A percentile compares a stretch with the other conserved stretches of the same genome.
These are phyloP conservation scores for Leptonema lineaticorne DNA, from an alignment of 1,140 invertebrate genomes.

Conservation along the genomic window DNA sequence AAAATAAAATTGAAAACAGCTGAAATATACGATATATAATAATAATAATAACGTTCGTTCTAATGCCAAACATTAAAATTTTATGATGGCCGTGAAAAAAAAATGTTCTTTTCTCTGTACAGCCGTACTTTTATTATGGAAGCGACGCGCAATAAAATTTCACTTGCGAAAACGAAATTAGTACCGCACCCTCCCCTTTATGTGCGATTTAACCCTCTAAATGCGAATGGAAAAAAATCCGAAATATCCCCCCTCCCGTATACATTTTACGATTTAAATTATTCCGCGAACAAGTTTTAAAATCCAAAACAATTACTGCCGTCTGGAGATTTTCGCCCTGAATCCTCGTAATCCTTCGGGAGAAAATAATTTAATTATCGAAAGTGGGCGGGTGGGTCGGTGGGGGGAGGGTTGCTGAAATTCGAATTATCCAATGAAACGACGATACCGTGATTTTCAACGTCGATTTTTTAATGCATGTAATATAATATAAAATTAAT, in stretches of 20 bases:
- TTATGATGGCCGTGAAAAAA: background rate
- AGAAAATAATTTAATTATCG: conserved; percentile 5
- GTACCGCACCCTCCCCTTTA: too few species aligned
- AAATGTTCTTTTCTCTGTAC: background rate
- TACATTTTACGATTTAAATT: background rate
- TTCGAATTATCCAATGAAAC: conserved; percentile 3
- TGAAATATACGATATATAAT: background rate
- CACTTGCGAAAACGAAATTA: background rate
- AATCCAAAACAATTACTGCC: background rate
- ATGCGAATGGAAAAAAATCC: background rate
- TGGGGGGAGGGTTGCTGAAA: background rate
- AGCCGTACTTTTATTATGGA: too few species aligned
- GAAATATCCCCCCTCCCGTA: background rate
- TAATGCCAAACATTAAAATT: background rate
- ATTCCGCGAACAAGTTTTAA: background rate
- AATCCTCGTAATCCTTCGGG: background rate
- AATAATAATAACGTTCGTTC: background rate
- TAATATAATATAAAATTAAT: too few species aligned
- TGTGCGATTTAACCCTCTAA: too few species aligned
- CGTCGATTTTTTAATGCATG: too few species aligned
- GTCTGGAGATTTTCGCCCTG: background rate
- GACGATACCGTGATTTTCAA: conserved; percentile 1
- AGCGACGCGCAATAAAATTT: background rate
- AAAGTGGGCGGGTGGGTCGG: background rate
- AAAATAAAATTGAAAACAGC: too few species aligned